Base-by-base conservation (phyloP, 1,140 invertebrate genomes). In the Theocolax elegans region DNA sequence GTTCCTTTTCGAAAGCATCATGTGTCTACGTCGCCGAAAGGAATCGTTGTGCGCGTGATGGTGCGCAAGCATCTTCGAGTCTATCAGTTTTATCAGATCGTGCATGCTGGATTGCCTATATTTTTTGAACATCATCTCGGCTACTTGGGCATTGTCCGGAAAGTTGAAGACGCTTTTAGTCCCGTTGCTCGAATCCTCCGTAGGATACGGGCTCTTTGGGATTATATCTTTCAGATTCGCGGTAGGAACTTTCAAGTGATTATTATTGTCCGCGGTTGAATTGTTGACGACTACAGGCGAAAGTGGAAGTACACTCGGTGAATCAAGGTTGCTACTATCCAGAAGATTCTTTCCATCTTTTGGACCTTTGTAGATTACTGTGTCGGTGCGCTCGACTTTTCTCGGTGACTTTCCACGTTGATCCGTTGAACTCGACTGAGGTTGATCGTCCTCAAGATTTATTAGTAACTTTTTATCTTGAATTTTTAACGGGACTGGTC, bases 11-110 rank as follows among this genome's bases (percentile, higher is more conserved):
- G 1, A 0, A 19, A 17, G 15, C 12, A 13, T 2, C 1, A 56
- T 1, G 17, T 63, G 31, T n/a, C 54, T 67, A 17, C 49, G 60
- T 3, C 25, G 40, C 6, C 40, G 31, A 1, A n/a, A 65, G 0
- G 74, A 75, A 2, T 51, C 69, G 1, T 23, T 42, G 21, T 69
- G 54, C 21, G 64, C 40, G 38, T 71, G 35, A 31, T 70, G 58
- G 40, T 75, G 72, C 0, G 58, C 66, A 75, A 85, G 79, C 83
- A 86, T 80, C 49, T 79, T 79, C 0, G 79, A 75, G 15, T 86
- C 84, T 2, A 86, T 85, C n/a, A 80, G 56, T 29, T 73, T 76
- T 1, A 85, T 82, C 1, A 86, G 44, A 9, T 85, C 81, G 6
- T 77, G 44, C 79, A 86, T 86, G 17, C 81, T 77, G n/a, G 68